Conservation (phyloP, 2,797 vertebrate genomes). For the Pelodytes ibericus region DNA sequence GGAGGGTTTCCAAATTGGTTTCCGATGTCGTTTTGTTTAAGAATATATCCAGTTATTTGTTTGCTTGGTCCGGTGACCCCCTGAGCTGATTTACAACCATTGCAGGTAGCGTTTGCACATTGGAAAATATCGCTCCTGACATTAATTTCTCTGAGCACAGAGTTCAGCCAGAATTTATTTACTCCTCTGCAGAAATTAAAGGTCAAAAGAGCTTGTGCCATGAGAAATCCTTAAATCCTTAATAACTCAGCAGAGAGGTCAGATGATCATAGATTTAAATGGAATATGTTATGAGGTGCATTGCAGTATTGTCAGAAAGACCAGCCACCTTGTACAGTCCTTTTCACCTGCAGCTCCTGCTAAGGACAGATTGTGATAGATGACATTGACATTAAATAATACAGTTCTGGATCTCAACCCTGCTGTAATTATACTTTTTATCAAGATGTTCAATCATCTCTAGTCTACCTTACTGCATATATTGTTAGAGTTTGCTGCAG, state of each 20-base stretch:
- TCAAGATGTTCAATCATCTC: background rate
- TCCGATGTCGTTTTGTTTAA: background rate
- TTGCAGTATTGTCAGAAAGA: conserved; percentile 16
- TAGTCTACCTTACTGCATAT: background rate
- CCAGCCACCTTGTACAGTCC: conserved; percentile 3
- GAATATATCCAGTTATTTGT: background rate
- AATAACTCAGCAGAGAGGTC: conserved; percentile 30
- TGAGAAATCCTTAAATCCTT: conserved; percentile 33
- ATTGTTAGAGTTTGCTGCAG: background rate
- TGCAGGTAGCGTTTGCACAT: background rate
- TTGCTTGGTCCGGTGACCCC: background rate
- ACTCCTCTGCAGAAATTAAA: conserved; percentile 23
- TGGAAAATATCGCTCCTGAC: background rate
- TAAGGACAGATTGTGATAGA: background rate
- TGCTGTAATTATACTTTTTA: conserved; percentile 6
- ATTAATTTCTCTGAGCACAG: background rate
- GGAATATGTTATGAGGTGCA: conserved; percentile 42
- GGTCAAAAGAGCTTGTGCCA: conserved; percentile 2
- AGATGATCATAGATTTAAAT: conserved; percentile 37
- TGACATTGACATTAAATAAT: conserved; percentile 3
- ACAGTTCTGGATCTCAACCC: background rate
- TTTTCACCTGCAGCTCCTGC: conserved; percentile 7
- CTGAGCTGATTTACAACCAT: background rate
- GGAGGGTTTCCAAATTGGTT: background rate
- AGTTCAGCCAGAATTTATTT: conserved; percentile 31